Evolutionary conservation across 2,113 vertebrate species (phyloP).

Genomic region (Labeo catla): DNA sequence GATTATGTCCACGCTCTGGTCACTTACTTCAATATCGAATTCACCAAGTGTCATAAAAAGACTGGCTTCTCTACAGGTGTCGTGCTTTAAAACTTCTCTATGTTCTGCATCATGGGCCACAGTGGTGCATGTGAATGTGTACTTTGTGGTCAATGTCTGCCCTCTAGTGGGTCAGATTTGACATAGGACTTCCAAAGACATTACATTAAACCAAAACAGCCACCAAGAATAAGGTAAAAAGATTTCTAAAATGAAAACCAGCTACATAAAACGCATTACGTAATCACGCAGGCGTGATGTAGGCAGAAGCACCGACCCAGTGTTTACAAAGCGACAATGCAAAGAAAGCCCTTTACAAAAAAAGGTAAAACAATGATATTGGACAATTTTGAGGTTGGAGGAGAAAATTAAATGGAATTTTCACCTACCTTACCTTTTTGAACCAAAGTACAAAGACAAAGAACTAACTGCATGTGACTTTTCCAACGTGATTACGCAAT

Average conservation of each 20-base stretch:
- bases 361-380: too few species aligned
- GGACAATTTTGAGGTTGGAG: too few species aligned
- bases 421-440: too few species aligned
- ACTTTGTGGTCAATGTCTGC: constrained; percentile 56
- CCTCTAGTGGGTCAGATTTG: constrained; percentile 65
- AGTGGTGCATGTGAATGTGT: neutral
- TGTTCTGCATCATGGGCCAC: neutral
- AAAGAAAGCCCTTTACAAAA: too few species aligned
- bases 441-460: too few species aligned
- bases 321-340: too few species aligned
- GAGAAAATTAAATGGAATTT: too few species aligned
- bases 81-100: neutral
- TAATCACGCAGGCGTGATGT: too few species aligned
- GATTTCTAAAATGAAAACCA: neutral
- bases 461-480: too few species aligned
- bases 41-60: constrained; percentile 99
- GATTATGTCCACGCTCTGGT: constrained; percentile 95
- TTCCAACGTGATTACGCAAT: too few species aligned
- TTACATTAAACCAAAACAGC: neutral
- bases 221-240: neutral
- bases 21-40: constrained; percentile 98
- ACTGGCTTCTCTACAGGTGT: constrained; percentile 97
- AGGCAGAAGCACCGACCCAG: too few species aligned
- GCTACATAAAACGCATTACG: neutral
- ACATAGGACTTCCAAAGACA: neutral